A percentile compares a stretch with the other conserved stretches of the same genome.
phyloP scores from a whole-genome alignment of 2,797 vertebrate species.

The Danio albolineatus region DNA sequence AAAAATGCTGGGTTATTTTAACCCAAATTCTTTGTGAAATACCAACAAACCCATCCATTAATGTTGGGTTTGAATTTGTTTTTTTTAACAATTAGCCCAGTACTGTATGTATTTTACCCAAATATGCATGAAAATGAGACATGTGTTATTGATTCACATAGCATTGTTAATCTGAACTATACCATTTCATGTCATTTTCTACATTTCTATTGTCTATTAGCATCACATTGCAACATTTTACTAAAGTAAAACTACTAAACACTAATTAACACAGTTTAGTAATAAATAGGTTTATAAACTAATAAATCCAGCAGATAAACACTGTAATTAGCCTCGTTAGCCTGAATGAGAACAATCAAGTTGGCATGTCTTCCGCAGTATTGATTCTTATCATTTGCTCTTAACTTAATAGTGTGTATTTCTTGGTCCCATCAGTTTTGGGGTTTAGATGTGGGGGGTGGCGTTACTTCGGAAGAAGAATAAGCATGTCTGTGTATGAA shows the following conservation, averaged over 20 bases:
- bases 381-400: conserved; percentile 27
- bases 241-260: background rate
- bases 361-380: background rate
- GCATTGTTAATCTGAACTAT: too few species aligned
- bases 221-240: background rate
- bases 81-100: too few species aligned
- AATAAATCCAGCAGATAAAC: background rate
- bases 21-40: too few species aligned
- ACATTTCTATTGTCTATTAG: too few species aligned
- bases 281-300: background rate
- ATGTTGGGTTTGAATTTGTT: too few species aligned
- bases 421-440: conserved; percentile 11
- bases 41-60: too few species aligned
- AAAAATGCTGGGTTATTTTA: too few species aligned
- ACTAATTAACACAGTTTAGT: background rate
- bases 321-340: background rate
- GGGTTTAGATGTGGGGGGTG: conserved; percentile 35
- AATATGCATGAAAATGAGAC: too few species aligned
- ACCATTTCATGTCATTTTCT: too few species aligned
- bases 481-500: conserved; percentile 70
- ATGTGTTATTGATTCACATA: too few species aligned
- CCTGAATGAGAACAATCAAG: background rate
- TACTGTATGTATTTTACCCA: too few species aligned
- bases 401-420: conserved; percentile 28
- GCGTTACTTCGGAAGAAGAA: conserved; percentile 64